Percentiles rank a stretch among this genome's conserved stretches.
Conservation (phyloP, 2,797 vertebrate species). For the Channa striata region DNA sequence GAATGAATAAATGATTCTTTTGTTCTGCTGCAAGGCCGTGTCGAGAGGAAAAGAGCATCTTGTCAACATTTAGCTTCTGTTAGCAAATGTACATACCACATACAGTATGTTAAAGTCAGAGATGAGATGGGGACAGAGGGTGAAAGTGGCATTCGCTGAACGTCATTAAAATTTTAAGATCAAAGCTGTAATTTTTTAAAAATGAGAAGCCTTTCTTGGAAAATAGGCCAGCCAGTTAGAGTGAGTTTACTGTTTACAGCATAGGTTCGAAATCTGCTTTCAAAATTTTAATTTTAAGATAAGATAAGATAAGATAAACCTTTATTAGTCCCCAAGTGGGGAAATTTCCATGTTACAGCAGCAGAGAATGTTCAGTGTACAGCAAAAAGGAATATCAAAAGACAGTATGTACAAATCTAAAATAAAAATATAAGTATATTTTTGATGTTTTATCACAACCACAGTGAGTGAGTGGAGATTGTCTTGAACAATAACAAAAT, state of each 20-base stretch:
- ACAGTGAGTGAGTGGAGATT: neutral
- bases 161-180: neutral
- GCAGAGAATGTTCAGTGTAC: too few species aligned
- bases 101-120: conserved; percentile 40
- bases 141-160: neutral
- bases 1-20: conserved; percentile 82
- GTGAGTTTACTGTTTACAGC: neutral
- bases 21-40: conserved; percentile 68
- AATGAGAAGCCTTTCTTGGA: conserved; percentile 8
- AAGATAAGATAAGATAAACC: too few species aligned
- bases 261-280: conserved; percentile 4
- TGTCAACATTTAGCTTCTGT: conserved; percentile 77
- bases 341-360: too few species aligned
- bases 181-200: conserved; percentile 7
- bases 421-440: too few species aligned
- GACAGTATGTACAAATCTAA: too few species aligned
- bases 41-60: conserved; percentile 62
- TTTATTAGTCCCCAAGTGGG: too few species aligned
- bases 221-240: conserved; percentile 11
- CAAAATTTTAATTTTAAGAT: neutral
- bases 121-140: conserved; percentile 5
- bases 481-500: conserved; percentile 1
- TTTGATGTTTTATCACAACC: neutral
- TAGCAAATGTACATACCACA: conserved; percentile 56
- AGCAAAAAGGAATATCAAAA: too few species aligned